These are phyloP conservation scores for Sinonovacula constricta DNA, from an alignment of 1,140 invertebrate species.

Conservation along the genomic window DNA sequence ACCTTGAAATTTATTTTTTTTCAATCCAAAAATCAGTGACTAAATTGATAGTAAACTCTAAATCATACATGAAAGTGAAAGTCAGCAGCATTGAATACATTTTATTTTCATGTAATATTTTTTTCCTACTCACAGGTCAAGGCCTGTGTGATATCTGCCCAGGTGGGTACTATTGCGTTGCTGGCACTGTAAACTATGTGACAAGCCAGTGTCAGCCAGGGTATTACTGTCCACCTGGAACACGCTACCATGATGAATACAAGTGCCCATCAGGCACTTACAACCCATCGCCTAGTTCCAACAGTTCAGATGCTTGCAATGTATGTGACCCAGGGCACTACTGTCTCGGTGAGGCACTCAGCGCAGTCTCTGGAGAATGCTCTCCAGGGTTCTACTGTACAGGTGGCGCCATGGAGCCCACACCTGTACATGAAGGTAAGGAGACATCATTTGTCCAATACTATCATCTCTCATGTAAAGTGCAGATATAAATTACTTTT, in stretches of 20 bases:
- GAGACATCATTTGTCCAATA: no score
- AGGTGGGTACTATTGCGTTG: constrained; percentile 68
- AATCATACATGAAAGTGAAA: no score
- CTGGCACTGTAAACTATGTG: constrained; percentile 62
- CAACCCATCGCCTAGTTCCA: constrained; percentile 59
- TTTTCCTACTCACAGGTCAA: constrained; percentile 57
- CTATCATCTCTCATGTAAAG: no score
- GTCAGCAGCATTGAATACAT: no score
- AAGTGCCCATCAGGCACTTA: constrained; percentile 71
- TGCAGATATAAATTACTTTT: no score
- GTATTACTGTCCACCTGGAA: constrained; percentile 72
- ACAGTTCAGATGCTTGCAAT: constrained; percentile 61
- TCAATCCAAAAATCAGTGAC: no score
- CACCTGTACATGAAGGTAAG: constrained; percentile 71
- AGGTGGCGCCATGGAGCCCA: constrained; percentile 63
- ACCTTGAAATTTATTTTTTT: no score
- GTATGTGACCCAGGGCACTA: constrained; percentile 71
- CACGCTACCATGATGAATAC: constrained; percentile 64
- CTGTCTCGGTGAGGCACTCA: constrained; percentile 64
- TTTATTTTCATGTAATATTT: neutral
- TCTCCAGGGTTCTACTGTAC: constrained; percentile 75
- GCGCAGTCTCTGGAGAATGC: constrained; percentile 64
- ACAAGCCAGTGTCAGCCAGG: constrained; percentile 62
- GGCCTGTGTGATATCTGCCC: constrained; percentile 67
- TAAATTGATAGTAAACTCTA: no score